phyloP scores from a whole-genome alignment of 2,113 vertebrate species.

The Eubucco bourcierii region DNA sequence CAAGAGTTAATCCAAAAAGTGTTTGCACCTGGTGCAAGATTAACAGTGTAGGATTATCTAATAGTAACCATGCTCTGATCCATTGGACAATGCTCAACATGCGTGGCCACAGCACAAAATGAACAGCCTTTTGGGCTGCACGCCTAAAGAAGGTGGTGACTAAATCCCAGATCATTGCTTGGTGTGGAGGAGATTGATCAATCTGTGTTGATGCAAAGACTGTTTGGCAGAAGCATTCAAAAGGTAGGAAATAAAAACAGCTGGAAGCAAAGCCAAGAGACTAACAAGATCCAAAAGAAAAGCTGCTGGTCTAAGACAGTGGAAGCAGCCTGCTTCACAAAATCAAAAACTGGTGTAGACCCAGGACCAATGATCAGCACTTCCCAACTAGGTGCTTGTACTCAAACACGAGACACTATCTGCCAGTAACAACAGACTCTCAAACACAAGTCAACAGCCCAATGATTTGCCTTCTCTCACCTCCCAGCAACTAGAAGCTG shows the following conservation, averaged over 20 bases:
- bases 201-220: not conserved
- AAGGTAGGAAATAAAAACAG: not conserved
- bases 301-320: not conserved
- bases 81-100: not conserved
- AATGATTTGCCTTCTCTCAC: not conserved
- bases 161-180: accelerated
- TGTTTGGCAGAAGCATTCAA: not conserved
- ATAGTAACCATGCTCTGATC: not conserved
- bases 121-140: accelerated
- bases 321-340: not conserved
- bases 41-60: not conserved
- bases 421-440: not conserved
- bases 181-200: not conserved
- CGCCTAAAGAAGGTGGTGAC: not conserved
- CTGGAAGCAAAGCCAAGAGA: not conserved
- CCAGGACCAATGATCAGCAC: not conserved
- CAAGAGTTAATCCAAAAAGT: not conserved
- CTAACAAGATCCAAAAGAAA: not conserved
- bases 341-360: not conserved
- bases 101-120: not conserved
- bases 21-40: constrained; percentile 1
- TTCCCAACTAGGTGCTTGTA: not conserved
- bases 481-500: not conserved
- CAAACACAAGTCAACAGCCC: not conserved
- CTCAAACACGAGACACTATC: not conserved